Evolutionary conservation across 2,888 invertebrate genomes (phyloP).

Genomic region (Ceriagrion tenellum): DNA sequence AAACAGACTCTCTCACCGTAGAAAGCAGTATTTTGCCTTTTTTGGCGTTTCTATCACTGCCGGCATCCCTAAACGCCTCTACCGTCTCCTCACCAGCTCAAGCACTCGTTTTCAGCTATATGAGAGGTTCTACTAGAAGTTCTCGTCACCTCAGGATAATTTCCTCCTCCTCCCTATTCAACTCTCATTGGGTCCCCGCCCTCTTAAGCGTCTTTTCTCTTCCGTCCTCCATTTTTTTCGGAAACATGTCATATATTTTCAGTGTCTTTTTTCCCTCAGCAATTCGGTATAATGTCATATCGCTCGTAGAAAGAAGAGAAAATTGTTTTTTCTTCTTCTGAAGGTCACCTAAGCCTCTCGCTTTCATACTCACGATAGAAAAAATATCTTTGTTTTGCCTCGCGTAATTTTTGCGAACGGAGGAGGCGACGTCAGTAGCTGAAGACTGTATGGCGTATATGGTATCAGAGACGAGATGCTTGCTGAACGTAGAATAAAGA

Average conservation of each 20-base stretch:
- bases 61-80: not conserved
- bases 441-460: too few relatives aligned
- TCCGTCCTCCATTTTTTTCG: not conserved
- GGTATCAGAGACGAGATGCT: too few relatives aligned
- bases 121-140: not conserved
- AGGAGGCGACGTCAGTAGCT: too few relatives aligned
- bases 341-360: too few relatives aligned
- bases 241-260: not conserved
- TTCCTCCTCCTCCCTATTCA: not conserved
- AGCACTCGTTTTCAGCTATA: not conserved
- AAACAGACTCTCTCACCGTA: constrained; percentile 36
- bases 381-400: too few relatives aligned
- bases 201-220: too few relatives aligned
- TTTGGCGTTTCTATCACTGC: constrained; percentile 26
- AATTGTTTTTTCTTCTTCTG: too few relatives aligned
- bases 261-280: not conserved
- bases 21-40: constrained; percentile 41
- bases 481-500: too few relatives aligned
- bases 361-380: not conserved
- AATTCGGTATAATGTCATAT: not conserved
- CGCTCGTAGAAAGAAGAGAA: too few relatives aligned
- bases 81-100: not conserved
- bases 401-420: too few relatives aligned
- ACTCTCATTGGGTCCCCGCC: not conserved
- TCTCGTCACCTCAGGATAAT: not conserved